Evolutionary conservation across 2,888 invertebrate genomes (phyloP), one percentile per base, ranked within the genome.

Genomic region (Nemotelus pantherinus): DNA sequence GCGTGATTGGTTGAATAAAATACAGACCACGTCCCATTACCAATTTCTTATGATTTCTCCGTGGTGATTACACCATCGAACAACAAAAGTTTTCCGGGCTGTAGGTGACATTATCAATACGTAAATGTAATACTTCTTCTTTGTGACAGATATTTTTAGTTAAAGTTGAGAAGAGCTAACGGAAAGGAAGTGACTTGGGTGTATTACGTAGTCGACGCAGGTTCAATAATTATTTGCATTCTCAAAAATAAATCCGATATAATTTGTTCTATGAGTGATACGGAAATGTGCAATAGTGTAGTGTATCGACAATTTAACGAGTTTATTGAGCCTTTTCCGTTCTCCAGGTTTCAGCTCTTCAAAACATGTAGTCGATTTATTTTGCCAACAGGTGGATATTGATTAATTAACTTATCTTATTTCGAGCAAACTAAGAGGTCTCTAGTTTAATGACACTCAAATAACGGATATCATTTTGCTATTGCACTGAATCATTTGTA

Each of bases 341-440:
- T 92, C 81, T 91, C 92, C 0, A 91, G 92, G 2, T 88, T 92
- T 76, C 89, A 91, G 80, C 87, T 93, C 9, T 85, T 93, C 45
- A 87, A 91, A 77, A 92, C 90, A 81, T 92, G 92, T 85, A 93
- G 92, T 85, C 90, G 92, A 79, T 88, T 93, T 80, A 84, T 92
- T 39, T 88, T 90, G 43, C 90, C 90, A 25, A 88, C 91, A 85
- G 92, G 92, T 91, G 83, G 84, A 71, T 77, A 48, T 43, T 3
- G n/a, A 9, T 2, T 47, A 67, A 45, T 57, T 60, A 43, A 44
- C 7, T 72, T 57, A 41, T 43, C 9, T 3, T 47, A 25, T 25
- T 25, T 25, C 25, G 25, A 25, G 25, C 25, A 25, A 25, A 25
- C 25, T 25, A 25, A 25, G 25, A 25, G 25, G 25, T 25, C 25